These are phyloP conservation scores for Drosophila bocki DNA, from an alignment of 1,140 invertebrate genomes.

Conservation along the genomic window DNA sequence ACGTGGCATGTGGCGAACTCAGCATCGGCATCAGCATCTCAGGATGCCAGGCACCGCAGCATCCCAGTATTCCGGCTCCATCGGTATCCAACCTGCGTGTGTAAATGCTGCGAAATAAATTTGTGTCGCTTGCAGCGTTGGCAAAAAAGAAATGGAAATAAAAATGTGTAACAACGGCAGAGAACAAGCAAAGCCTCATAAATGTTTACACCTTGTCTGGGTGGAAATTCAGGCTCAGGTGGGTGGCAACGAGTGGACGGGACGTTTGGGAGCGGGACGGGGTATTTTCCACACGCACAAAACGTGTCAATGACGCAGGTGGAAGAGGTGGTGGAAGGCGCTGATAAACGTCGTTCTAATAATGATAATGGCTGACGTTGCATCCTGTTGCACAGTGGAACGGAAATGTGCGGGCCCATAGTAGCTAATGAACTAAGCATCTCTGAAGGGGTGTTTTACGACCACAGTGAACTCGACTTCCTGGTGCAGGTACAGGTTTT, in stretches of 20 bases:
- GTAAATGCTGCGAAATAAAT: conserved; percentile 80
- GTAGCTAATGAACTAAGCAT: conserved; percentile 38
- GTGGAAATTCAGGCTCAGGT: conserved; percentile 35
- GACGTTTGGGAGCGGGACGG: background rate
- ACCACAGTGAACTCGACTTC: conserved; percentile 9
- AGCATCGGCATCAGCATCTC: conserved; percentile 30
- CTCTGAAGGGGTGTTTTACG: conserved; percentile 3
- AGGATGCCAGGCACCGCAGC: conserved; percentile 13
- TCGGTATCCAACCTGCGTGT: conserved; percentile 47
- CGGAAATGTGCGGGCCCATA: conserved; percentile 25
- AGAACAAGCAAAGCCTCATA: conserved; percentile 63
- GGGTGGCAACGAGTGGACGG: background rate
- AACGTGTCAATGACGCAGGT: conserved; percentile 73
- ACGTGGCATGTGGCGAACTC: conserved; percentile 71
- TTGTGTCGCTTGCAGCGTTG: conserved; percentile 74
- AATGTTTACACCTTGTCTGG: conserved; percentile 77
- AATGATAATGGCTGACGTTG: conserved; percentile 74
- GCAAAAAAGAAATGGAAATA: conserved; percentile 49
- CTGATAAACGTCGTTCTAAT: conserved; percentile 70
- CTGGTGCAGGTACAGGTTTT: background rate
- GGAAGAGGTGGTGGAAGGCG: conserved; percentile 2
- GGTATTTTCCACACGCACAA: conserved; percentile 36
- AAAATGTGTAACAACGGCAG: conserved; percentile 49
- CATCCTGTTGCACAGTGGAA: conserved; percentile 58
- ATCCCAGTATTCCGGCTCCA: conserved; percentile 10